Percentiles rank a stretch among this genome's conserved stretches.
phyloP scores from a whole-genome alignment of 2,888 invertebrate species.

The Poecilobothrus nobilitatus region DNA sequence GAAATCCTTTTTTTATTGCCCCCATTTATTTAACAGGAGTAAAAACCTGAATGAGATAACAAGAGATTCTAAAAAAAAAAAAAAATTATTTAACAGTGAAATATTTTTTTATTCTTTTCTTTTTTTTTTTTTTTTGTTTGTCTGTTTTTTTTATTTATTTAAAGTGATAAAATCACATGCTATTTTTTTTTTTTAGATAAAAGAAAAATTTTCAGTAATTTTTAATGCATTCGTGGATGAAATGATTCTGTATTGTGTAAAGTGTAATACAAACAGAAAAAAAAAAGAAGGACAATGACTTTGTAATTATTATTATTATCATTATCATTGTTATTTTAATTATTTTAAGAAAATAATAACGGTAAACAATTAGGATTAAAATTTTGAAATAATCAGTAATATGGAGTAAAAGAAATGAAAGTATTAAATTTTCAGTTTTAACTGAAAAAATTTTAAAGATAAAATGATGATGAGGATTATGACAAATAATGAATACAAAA shows the following conservation, averaged over 20 bases:
- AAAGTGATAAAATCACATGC: not conserved
- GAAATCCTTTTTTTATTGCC: constrained; percentile 6
- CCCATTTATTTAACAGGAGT: not conserved
- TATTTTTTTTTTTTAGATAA: not conserved
- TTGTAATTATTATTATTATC: not conserved
- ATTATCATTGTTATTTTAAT: not conserved
- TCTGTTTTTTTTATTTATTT: too few species aligned
- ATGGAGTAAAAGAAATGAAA: too few species aligned
- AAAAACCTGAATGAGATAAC: not conserved
- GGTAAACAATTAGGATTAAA: too few species aligned
- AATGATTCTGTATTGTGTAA: not conserved
- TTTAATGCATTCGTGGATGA: too few species aligned
- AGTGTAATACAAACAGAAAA: not conserved
- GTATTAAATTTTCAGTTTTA: too few species aligned
- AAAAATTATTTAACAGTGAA: not conserved
- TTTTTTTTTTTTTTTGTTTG: too few species aligned
- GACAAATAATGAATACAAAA: too few species aligned
- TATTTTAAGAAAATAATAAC: too few species aligned
- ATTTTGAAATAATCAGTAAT: too few species aligned
- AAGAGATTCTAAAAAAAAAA: not conserved
- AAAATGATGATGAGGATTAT: too few species aligned
- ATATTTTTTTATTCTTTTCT: too few species aligned
- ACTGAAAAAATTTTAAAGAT: too few species aligned
- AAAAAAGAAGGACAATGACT: not conserved
- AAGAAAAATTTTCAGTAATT: not conserved